These are phyloP conservation scores for Bruchidius siliquastri DNA, from an alignment of 2,888 invertebrate genomes.

Conservation along the genomic window DNA sequence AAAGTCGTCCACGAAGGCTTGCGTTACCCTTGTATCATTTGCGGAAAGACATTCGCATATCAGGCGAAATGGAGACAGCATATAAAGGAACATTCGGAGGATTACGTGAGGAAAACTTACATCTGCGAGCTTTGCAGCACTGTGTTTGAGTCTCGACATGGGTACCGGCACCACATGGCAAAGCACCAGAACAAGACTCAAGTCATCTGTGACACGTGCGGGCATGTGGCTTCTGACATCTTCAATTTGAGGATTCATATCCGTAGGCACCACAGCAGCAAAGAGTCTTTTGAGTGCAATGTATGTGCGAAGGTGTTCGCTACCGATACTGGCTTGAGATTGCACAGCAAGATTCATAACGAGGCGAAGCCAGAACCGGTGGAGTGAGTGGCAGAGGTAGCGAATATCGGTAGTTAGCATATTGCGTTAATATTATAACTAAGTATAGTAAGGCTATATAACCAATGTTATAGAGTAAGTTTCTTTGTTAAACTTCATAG, in stretches of 20 bases:
- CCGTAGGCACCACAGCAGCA: background rate
- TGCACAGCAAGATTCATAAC: background rate
- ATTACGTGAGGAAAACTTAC: background rate
- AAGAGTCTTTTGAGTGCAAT: background rate
- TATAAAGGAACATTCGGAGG: conserved; percentile 20
- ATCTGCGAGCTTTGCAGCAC: background rate
- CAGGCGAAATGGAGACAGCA: conserved; percentile 27
- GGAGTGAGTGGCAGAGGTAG: background rate
- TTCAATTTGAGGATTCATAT: background rate
- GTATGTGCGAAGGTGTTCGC: conserved; percentile 1
- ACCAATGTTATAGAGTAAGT: background rate
- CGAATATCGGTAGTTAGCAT: background rate
- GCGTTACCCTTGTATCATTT: conserved; percentile 25
- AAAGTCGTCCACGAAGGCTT: conserved; percentile 26
- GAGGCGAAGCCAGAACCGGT: background rate
- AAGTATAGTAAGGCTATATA: background rate
- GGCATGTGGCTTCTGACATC: background rate
- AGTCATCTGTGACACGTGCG: background rate
- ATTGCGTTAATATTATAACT: background rate
- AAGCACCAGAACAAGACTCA: background rate
- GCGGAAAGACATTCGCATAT: conserved; percentile 29
- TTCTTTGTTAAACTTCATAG: too few relatives aligned
- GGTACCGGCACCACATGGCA: background rate
- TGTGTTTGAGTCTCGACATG: background rate
- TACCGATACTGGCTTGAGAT: background rate